These are phyloP conservation scores for Alloscopus bannaensis DNA, from an alignment of 2,888 invertebrate species.

Conservation along the genomic window DNA sequence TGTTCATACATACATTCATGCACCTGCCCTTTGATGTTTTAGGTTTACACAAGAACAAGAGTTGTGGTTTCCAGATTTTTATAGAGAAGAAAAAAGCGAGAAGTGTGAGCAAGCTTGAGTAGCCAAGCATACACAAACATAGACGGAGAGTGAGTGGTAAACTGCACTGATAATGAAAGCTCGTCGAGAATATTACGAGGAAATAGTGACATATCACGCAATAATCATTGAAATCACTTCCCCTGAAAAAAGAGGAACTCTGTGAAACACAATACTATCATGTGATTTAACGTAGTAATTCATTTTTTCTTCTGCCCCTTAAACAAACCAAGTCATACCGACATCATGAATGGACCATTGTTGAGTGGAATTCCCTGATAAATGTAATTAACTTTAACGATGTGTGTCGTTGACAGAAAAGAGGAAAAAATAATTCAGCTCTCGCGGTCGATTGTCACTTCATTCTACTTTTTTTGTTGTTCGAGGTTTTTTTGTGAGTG, in stretches of 20 bases:
- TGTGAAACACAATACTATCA: background rate
- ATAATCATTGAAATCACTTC: slow-evolving; percentile 14
- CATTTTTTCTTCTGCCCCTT: slow-evolving; percentile 21
- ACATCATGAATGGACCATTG: slow-evolving; percentile 39
- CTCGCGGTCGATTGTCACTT: slow-evolving; percentile 58
- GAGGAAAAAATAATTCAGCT: slow-evolving; percentile 32
- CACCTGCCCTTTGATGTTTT: too few species aligned
- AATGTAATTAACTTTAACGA: slow-evolving; percentile 58
- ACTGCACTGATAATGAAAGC: slow-evolving; percentile 43
- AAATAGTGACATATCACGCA: slow-evolving; percentile 63
- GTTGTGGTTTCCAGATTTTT: too few species aligned
- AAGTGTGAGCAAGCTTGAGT: slow-evolving; percentile 40
- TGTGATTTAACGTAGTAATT: slow-evolving; percentile 12
- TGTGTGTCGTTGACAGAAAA: slow-evolving; percentile 45
- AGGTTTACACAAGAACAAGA: too few species aligned
- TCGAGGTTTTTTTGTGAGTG: too few species aligned
- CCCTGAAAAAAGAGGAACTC: slow-evolving; percentile 13
- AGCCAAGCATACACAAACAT: slow-evolving; percentile 42
- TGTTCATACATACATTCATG: too few species aligned
- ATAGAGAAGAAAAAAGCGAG: too few species aligned
- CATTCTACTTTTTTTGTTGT: slow-evolving; percentile 31
- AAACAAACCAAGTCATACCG: too few species aligned
- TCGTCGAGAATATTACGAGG: slow-evolving; percentile 34
- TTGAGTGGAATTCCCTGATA: slow-evolving; percentile 31
- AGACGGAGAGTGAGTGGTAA: slow-evolving; percentile 4